phyloP scores from a whole-genome alignment of 2,797 vertebrate species.

The Tamandua tetradactyla region DNA sequence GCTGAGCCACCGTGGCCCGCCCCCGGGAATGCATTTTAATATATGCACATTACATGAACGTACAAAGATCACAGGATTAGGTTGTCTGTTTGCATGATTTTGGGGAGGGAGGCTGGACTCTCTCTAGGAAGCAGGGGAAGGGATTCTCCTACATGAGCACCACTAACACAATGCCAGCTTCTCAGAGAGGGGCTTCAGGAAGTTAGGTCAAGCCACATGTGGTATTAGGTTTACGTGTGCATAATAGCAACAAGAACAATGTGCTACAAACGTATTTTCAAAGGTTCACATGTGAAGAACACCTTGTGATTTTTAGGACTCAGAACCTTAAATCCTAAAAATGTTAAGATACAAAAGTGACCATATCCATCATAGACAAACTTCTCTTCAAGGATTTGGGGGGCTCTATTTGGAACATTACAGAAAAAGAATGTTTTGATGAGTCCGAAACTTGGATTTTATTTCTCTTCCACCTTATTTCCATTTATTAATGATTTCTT shows the following conservation, averaged over 20 bases:
- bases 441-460: background rate
- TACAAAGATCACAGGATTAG: background rate
- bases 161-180: background rate
- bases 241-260: background rate
- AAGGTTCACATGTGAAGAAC: background rate
- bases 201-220: background rate
- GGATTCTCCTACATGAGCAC: background rate
- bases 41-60: background rate
- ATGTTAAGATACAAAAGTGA: background rate
- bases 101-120: background rate
- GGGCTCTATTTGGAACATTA: background rate
- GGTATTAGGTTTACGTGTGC: background rate
- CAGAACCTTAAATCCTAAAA: background rate
- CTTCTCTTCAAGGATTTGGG: background rate
- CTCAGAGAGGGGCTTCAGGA: too few species aligned
- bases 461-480: background rate
- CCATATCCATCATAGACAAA: background rate
- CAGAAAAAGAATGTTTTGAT: background rate
- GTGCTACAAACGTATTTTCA: background rate
- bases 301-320: background rate
- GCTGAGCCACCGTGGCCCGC: too few species aligned
- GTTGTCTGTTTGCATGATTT: background rate
- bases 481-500: background rate
- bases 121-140: background rate
- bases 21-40: background rate